Percentiles rank a stretch among this genome's conserved stretches.
Conservation (phyloP, 2,888 invertebrate species). For the Drosophila recens region DNA sequence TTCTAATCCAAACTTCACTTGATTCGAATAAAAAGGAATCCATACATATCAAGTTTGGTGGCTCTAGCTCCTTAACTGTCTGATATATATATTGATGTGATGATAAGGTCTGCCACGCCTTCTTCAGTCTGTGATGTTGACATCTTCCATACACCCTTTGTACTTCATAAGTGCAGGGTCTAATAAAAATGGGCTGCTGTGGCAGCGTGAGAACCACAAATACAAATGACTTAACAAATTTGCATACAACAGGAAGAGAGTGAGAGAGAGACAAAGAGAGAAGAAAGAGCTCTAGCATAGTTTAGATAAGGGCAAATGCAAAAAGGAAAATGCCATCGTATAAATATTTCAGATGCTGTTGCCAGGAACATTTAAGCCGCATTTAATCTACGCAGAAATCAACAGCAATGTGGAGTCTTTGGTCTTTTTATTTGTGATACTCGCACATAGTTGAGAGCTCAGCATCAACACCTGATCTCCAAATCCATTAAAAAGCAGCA, state of each 20-base stretch:
- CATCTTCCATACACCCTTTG: background rate
- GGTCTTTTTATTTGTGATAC: constrained; percentile 50
- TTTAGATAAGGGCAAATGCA: constrained; percentile 75
- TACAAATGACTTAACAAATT: constrained; percentile 80
- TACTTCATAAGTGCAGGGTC: constrained; percentile 4
- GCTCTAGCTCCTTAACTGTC: no score
- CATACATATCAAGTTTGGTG: no score
- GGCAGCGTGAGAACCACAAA: constrained; percentile 81
- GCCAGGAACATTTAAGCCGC: constrained; percentile 75
- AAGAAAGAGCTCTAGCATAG: constrained; percentile 54
- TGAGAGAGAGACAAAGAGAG: constrained; percentile 1
- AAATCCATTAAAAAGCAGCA: constrained; percentile 74
- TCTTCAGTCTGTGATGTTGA: no score
- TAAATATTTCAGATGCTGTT: constrained; percentile 75
- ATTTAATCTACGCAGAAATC: constrained; percentile 70
- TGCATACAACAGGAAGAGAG: constrained; percentile 53
- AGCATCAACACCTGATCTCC: constrained; percentile 85
- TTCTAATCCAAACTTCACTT: no score
- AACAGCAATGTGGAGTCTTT: constrained; percentile 58
- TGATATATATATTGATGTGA: no score
- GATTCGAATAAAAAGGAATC: no score
- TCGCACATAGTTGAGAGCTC: constrained; percentile 41
- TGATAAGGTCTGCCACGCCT: no score
- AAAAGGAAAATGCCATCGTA: constrained; percentile 68
- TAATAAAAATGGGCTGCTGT: constrained; percentile 51